Conservation (phyloP, 2,888 invertebrate genomes). For the Lobophora halterata region DNA sequence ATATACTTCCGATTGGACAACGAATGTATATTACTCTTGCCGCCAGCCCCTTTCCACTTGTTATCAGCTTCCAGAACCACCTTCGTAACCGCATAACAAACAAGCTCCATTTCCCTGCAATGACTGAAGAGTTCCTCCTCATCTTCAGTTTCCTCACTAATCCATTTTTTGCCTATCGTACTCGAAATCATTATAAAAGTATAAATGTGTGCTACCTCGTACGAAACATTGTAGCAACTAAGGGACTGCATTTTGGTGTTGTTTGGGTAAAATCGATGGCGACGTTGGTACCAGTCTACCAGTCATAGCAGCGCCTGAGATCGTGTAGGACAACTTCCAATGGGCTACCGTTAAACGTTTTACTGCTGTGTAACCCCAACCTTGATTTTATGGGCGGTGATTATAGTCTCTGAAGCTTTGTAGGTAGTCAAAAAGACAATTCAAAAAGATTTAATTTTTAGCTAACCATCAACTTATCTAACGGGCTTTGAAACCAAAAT, state of each 20-base stretch:
- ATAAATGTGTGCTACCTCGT: constrained; percentile 46
- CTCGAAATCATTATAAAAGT: constrained; percentile 46
- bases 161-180: constrained; percentile 72
- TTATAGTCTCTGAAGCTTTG: constrained; percentile 28
- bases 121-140: constrained; percentile 72
- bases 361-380: constrained; percentile 60
- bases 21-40: constrained; percentile 49
- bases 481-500: too few species aligned
- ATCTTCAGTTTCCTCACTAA: constrained; percentile 76
- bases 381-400: constrained; percentile 50
- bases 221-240: constrained; percentile 55
- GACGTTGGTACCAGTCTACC: constrained; percentile 68
- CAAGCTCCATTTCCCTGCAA: constrained; percentile 74
- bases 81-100: constrained; percentile 69
- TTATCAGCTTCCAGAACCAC: constrained; percentile 70
- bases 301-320: constrained; percentile 32
- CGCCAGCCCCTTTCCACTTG: constrained; percentile 66
- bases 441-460: too few species aligned
- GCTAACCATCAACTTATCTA: too few species aligned
- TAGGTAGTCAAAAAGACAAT: constrained; percentile 16
- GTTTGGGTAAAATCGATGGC: constrained; percentile 67
- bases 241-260: constrained; percentile 42
- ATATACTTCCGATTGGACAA: constrained; percentile 69
- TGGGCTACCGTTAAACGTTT: constrained; percentile 59
- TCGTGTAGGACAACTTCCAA: constrained; percentile 64